Base-by-base conservation (phyloP, 2,797 vertebrate genomes). In the Mormyrops attenuatus region DNA sequence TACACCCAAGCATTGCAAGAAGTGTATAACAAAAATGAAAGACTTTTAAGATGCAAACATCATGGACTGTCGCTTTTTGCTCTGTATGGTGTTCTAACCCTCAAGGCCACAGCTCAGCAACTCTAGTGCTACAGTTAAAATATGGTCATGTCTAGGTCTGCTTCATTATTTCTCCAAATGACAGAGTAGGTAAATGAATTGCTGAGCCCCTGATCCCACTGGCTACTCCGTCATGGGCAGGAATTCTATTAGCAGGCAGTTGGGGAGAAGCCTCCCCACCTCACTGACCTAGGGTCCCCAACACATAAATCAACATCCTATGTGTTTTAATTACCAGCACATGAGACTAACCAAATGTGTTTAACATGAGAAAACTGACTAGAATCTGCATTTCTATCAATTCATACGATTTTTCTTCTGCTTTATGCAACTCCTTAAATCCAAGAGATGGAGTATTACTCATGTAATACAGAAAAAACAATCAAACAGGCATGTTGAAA, bases 321-420 rank as follows among this genome's bases (percentile, higher is more conserved):
- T 52, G 13, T 86, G 50, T 87, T 87, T 77, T 87, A 89, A 87
- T 89, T 89, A 89, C 52, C 34, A 52, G 9, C 50, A 66, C 73
- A 34, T 22, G 20, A 85, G 82, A 44, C 69, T 26, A 13, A 77
- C 49, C 63, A 13, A 55, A 47, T 17, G 89, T 87, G 9, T 87
- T 60, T 52, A 30, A 15, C 30, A n/a, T 38, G 20, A 44, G 30
- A 38, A 87, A 53, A 13, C 49, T 34, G 53, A 82, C 34, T n/a
- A 41, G 3, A 60, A 87, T 60, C 34, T 41, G 5, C 20, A 30
- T 87, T 87, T 17, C 30, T 17, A 8, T 20, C 26, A 52, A 20
- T 57, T 55, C 6, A 85, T 49, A 15, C 9, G 50, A 49, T 9
- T 85, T 26, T 22, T 49, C 47, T 85, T 52, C 49, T 15, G 44